Evolutionary conservation across 2,113 vertebrate genomes (phyloP).

Genomic region (Erpornis zantholeuca): DNA sequence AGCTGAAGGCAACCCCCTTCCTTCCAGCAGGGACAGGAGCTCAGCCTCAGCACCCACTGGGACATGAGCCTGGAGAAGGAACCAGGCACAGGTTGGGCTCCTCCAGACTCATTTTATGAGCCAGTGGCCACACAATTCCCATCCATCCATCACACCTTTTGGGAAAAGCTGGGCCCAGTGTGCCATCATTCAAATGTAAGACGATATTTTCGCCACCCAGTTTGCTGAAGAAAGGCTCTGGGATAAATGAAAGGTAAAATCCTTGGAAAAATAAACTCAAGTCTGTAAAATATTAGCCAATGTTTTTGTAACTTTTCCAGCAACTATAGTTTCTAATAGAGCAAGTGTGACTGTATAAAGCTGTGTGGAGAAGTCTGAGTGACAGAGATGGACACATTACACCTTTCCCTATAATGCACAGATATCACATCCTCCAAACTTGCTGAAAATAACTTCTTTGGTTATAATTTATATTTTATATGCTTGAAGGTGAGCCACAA

Average conservation of each 20-base stretch:
- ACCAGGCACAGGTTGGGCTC: accelerated
- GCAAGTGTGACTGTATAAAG: not conserved
- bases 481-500: not conserved
- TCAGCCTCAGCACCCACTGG: not conserved
- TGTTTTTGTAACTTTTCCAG: conserved; percentile 56
- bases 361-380: not conserved
- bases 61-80: accelerated
- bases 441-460: not conserved
- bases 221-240: conserved; percentile 13
- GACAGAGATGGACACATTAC: not conserved
- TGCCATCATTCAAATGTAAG: not conserved
- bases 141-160: not conserved
- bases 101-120: accelerated
- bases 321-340: not conserved
- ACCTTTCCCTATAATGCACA: not conserved
- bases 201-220: not conserved
- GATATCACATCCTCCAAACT: not conserved
- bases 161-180: not conserved
- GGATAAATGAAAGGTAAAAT: conserved; percentile 50
- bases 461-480: not conserved
- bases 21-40: not conserved
- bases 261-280: conserved; percentile 35
- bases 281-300: conserved; percentile 48
- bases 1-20: not conserved
- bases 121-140: not conserved